Conservation (phyloP, 1,140 invertebrate genomes). For the Drosophila lini region DNA sequence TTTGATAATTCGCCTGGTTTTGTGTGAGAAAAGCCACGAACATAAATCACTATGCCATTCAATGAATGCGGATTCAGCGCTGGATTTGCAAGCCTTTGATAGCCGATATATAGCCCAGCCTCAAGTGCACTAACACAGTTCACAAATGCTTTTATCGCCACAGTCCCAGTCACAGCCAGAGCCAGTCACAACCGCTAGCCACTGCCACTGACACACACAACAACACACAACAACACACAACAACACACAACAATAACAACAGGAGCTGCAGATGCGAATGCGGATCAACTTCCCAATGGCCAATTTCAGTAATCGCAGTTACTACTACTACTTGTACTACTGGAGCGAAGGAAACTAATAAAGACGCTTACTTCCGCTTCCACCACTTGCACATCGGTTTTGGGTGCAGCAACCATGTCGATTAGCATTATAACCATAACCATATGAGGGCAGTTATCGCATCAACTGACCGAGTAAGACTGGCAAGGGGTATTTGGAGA, state of each 20-base stretch:
- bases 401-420: conserved; percentile 16
- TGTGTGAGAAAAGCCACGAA: conserved; percentile 1
- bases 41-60: conserved; percentile 14
- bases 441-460: conserved; percentile 33
- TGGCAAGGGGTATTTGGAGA: conserved; percentile 19
- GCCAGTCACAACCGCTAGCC: conserved; percentile 17
- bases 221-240: background rate
- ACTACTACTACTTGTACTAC: conserved; percentile 7
- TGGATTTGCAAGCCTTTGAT: conserved; percentile 16
- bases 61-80: conserved; percentile 15
- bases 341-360: conserved; percentile 27
- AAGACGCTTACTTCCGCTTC: conserved; percentile 1
- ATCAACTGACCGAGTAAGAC: conserved; percentile 20
- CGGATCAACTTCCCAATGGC: conserved; percentile 14
- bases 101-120: conserved; percentile 10
- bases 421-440: conserved; percentile 27
- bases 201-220: conserved; percentile 16
- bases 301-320: conserved; percentile 16
- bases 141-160: conserved; percentile 20
- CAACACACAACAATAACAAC: background rate
- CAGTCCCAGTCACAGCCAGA: conserved; percentile 16
- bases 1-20: conserved; percentile 8
- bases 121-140: conserved; percentile 8
- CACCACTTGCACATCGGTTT: conserved; percentile 11
- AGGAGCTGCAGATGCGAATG: conserved; percentile 1